Percentiles rank a stretch among this genome's conserved stretches.
These are phyloP conservation scores for Synanthedon formicaeformis DNA, from an alignment of 2,888 invertebrate genomes.

Conservation along the genomic window DNA sequence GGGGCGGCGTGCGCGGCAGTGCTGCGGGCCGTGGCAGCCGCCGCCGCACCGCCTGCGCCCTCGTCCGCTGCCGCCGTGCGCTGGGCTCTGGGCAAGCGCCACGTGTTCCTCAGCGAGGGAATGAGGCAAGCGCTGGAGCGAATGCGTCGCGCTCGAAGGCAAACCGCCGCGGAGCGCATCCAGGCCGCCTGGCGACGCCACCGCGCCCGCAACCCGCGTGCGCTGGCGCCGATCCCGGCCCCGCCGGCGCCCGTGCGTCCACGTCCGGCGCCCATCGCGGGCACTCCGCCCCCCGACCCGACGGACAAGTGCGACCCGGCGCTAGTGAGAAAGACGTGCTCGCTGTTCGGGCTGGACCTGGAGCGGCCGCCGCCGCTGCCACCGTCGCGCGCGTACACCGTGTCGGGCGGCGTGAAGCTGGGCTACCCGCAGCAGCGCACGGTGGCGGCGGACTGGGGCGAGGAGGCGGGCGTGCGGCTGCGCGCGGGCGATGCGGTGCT, in stretches of 20 bases:
- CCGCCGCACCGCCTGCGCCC: slow-evolving; percentile 82
- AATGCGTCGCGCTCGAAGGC: slow-evolving; percentile 80
- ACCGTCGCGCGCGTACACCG: slow-evolving; percentile 89
- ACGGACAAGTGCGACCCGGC: slow-evolving; percentile 89
- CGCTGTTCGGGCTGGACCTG: slow-evolving; percentile 89
- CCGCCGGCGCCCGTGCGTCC: slow-evolving; percentile 73
- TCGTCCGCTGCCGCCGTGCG: slow-evolving; percentile 73
- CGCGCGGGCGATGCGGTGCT: slow-evolving; percentile 83
- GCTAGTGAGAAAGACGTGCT: slow-evolving; percentile 91
- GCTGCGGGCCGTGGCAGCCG: slow-evolving; percentile 84
- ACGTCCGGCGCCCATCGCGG: slow-evolving; percentile 89
- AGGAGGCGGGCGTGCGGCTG: slow-evolving; percentile 37
- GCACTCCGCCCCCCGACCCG: slow-evolving; percentile 88
- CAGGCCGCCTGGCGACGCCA: slow-evolving; percentile 89
- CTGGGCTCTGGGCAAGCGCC: slow-evolving; percentile 93
- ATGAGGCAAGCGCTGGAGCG: slow-evolving; percentile 91
- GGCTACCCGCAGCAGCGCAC: slow-evolving; percentile 93
- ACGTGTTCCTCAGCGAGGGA: slow-evolving; percentile 94
- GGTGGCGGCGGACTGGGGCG: slow-evolving; percentile 90
- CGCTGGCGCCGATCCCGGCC: slow-evolving; percentile 1
- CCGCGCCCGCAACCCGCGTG: slow-evolving; percentile 65
- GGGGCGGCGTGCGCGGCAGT: slow-evolving; percentile 74
- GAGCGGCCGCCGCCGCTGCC: slow-evolving; percentile 94
- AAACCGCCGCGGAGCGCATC: slow-evolving; percentile 84
- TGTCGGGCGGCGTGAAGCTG: slow-evolving; percentile 89